Conservation (phyloP, 2,113 vertebrate genomes). For the Gallinago undulata region DNA sequence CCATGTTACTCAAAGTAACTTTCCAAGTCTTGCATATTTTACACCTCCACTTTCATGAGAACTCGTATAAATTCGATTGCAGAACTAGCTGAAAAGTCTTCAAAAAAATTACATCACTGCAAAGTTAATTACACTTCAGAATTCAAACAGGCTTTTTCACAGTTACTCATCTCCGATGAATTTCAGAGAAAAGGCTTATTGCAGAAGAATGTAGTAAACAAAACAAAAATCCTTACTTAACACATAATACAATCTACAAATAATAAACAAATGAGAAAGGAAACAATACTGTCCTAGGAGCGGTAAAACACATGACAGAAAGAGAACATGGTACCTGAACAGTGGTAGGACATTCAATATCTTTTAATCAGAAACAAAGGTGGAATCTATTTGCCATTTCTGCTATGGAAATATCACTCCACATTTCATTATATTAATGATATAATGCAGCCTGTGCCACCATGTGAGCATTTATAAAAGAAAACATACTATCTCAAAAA, state of each 20-base stretch:
- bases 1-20: neutral
- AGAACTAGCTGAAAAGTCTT: neutral
- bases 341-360: neutral
- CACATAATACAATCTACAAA: neutral
- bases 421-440: neutral
- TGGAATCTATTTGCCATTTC: neutral
- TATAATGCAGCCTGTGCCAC: neutral
- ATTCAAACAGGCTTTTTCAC: neutral
- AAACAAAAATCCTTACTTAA: neutral
- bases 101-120: neutral
- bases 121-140: neutral
- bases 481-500: neutral
- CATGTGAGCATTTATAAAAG: neutral
- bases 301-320: neutral
- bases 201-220: slow-evolving; percentile 33
- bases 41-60: neutral
- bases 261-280: neutral
- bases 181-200: neutral
- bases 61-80: neutral
- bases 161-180: slow-evolving; percentile 16
- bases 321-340: neutral
- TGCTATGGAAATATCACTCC: neutral
- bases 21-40: neutral
- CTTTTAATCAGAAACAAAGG: neutral
- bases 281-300: neutral